Conservation (phyloP, 2,797 vertebrate species). For the Semaprochilodus insignis region DNA sequence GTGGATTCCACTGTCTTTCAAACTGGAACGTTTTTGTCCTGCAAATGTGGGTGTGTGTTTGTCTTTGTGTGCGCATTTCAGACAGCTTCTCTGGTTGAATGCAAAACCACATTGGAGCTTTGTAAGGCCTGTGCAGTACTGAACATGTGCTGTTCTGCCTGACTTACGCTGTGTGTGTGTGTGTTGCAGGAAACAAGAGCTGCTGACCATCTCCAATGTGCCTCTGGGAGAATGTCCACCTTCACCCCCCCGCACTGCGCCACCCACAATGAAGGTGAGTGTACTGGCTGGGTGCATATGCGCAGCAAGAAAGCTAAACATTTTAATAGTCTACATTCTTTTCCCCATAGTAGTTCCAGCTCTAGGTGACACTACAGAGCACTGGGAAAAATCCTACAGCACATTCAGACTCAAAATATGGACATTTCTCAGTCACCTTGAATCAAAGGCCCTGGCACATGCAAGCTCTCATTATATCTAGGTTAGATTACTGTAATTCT, state of each 20-base stretch:
- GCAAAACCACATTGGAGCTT: slow-evolving; percentile 15
- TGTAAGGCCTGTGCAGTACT: background rate
- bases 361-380: no score
- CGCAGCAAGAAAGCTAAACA: background rate
- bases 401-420: no score
- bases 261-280: slow-evolving; percentile 94
- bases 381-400: no score
- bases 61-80: background rate
- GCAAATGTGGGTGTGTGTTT: slow-evolving; percentile 28
- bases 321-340: background rate
- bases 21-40: background rate
- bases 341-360: background rate
- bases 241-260: slow-evolving; percentile 91
- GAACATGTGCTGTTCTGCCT: slow-evolving; percentile 8
- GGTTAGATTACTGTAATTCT: no score
- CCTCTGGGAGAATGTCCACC: slow-evolving; percentile 87
- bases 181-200: slow-evolving; percentile 91
- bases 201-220: slow-evolving; percentile 87
- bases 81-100: slow-evolving; percentile 18
- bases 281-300: background rate
- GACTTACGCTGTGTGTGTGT: slow-evolving; percentile 57
- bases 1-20: background rate
- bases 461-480: no score
- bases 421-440: no score
- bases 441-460: no score